Evolutionary conservation across 2,113 vertebrate species (phyloP), one percentile per base, ranked within the genome.

Genomic region (Oreochromis aureus): DNA sequence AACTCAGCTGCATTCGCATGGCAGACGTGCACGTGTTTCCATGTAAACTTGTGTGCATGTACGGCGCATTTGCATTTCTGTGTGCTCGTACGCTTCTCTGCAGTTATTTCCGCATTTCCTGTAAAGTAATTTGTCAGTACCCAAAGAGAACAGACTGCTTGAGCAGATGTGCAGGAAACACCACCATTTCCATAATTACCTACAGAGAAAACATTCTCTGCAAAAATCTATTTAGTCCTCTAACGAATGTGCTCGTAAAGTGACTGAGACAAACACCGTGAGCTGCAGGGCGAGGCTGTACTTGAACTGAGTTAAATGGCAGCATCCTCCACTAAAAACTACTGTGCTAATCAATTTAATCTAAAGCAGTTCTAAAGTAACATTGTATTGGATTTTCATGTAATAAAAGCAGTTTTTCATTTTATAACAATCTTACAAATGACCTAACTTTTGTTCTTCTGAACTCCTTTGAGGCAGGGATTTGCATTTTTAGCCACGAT

Each of bases 101-200:
- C 84, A 86, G 76, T 85, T 59, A 81, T 80, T 89, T 76, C 54
- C 73, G 6, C 51, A 73, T 82, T 86, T 87, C 63, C 76, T 79
- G 58, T 69, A 51, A 61, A 89, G 86, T 80, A 32, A 87, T 88
- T 90, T 89, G 59, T 92, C 89, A 86, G 66, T 22, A 89, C 51
- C 87, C 66, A 82, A 85, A 86, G 81, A 91, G 91, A 85, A 79
- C 84, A 86, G 91, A 36, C 81, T 61, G 85, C 58, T 81, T 39
- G 58, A 88, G 61, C 90, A 92, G 87, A 92, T 93, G 91, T 81
- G 81, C 87, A 86, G 76, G 84, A 91, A 87, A 87, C 73, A 2
- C 59, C 84, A 22, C 13, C 81, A 87, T 89, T 88, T 92, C 86
- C 78, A 86, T 89, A 92, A 92, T 92, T 90, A 91, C 69, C 87